A percentile compares a stretch with the other conserved stretches of the same genome.
Conservation (phyloP, 2,797 vertebrate genomes). For the Lophura swinhoii region DNA sequence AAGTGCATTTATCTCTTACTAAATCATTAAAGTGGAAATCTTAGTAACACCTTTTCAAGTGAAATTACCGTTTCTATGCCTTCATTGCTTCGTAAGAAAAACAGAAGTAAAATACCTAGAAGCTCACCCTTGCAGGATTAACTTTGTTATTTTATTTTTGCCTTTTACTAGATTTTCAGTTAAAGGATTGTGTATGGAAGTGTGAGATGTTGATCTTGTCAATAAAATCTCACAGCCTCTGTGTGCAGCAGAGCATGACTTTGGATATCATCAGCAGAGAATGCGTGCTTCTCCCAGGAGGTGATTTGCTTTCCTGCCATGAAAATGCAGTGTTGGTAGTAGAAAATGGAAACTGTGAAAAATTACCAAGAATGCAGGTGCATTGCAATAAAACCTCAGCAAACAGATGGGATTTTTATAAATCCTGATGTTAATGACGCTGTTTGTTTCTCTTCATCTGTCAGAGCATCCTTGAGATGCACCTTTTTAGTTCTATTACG, state of each 20-base stretch:
- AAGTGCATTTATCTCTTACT: not conserved
- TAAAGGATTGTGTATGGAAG: fast-evolving
- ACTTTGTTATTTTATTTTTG: not conserved
- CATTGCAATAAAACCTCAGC: not conserved
- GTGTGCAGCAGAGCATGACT: fast-evolving
- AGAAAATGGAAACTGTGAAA: not conserved
- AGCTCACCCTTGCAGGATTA: not conserved
- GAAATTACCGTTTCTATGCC: not conserved
- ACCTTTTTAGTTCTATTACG: not conserved
- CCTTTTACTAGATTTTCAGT: not conserved
- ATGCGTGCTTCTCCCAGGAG: not conserved
- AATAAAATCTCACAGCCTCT: not conserved
- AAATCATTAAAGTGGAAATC: not conserved
- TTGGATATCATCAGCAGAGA: not conserved
- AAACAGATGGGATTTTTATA: not conserved
- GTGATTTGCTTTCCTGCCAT: not conserved
- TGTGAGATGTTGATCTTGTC: not conserved
- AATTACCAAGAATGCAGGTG: not conserved
- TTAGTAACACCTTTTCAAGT: not conserved
- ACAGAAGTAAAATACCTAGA: not conserved
- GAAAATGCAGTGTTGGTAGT: not conserved
- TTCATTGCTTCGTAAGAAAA: not conserved
- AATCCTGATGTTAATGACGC: not conserved
- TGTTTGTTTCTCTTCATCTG: not conserved
- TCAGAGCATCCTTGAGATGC: not conserved